Evolutionary conservation across 2,888 invertebrate species (phyloP).

Genomic region (Sinelater perroti): DNA sequence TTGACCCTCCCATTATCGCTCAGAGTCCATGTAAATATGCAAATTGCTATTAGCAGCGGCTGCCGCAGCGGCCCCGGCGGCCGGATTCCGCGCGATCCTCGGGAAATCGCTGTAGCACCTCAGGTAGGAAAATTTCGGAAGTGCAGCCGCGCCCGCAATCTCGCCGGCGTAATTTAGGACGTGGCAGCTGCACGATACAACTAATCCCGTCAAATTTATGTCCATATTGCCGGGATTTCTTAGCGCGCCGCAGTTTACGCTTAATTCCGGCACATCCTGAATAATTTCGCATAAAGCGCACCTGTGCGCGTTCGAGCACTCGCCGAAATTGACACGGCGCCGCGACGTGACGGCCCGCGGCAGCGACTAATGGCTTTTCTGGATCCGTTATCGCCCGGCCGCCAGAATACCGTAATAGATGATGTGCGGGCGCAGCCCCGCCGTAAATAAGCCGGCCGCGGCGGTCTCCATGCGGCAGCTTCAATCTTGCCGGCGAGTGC

Average conservation of each 20-base stretch:
- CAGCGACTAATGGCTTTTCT: too few species aligned
- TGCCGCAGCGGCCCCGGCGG: too few species aligned
- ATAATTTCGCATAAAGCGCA: conserved; percentile 30
- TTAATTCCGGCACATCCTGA: conserved; percentile 29
- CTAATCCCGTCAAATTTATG: conserved; percentile 34
- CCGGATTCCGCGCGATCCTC: too few species aligned
- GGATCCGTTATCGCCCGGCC: too few species aligned
- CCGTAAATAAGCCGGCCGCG: conserved; percentile 16
- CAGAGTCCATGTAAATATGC: too few species aligned
- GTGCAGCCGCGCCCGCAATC: conserved; percentile 8
- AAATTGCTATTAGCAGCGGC: too few species aligned
- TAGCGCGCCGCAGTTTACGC: conserved; percentile 25
- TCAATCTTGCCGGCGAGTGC: conserved; percentile 7
- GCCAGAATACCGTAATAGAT: too few species aligned
- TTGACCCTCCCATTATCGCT: too few species aligned
- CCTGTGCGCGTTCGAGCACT: conserved; percentile 14
- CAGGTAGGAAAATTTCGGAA: conserved; percentile 12
- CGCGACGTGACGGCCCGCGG: too few species aligned
- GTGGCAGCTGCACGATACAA: conserved; percentile 31
- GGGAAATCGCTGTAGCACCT: too few species aligned
- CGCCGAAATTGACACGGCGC: conserved; percentile 19
- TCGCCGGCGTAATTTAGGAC: conserved; percentile 23
- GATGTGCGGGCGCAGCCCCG: neutral
- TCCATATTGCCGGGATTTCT: conserved; percentile 28
- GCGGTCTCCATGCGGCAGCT: conserved; percentile 12